Evolutionary conservation across 2,113 vertebrate species (phyloP), one percentile per base, ranked within the genome.

Genomic region (Petrocephalus zakoni): DNA sequence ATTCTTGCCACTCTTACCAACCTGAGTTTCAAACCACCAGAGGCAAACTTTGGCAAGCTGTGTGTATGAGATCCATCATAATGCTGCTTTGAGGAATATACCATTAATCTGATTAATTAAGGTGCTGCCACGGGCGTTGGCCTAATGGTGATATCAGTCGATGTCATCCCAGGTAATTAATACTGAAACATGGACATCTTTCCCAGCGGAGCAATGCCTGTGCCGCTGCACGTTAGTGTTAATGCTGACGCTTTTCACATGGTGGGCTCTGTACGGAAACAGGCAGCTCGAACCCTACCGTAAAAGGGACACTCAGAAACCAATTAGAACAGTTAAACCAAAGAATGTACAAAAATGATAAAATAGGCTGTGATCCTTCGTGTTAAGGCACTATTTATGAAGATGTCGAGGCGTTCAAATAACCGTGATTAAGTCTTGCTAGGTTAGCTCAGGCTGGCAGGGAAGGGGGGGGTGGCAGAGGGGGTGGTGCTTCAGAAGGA

Each of bases 351-450:
- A 78, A 34, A 42, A 68, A 78, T 78, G 0, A 78, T 42, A 42
- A 37, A 78, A 78, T 0, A 78, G 34, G 72, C 34, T 42, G 34
- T 78, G 72, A 42, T 78, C 72, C 34, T 34, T 34, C 19, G 37
- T 78, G 72, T 78, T 85, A 85, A 85, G 49, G 46, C 22, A 85
- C 46, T 85, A 51, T 2, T 85, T 29, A 52, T 85, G 49, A 85
- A 29, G n/a, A 25, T 85, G 13, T 85, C 4, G 21, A 85, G 82
- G 82, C 82, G 52, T 85, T 52, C 0, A 4, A 52, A 52, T 47
- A 85, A 85, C 46, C 0, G 49, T 13, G 46, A 25, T 25, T 51
- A 85, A n/a, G 82, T 51, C 42, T 22, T 85, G 22, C 51, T n/a
- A 42, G 72, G 34, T 46, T 83, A 49, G 22, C 37, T 83, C 34